Conservation (phyloP, 2,797 vertebrate species). For the Pipistrellus pipistrellus region DNA sequence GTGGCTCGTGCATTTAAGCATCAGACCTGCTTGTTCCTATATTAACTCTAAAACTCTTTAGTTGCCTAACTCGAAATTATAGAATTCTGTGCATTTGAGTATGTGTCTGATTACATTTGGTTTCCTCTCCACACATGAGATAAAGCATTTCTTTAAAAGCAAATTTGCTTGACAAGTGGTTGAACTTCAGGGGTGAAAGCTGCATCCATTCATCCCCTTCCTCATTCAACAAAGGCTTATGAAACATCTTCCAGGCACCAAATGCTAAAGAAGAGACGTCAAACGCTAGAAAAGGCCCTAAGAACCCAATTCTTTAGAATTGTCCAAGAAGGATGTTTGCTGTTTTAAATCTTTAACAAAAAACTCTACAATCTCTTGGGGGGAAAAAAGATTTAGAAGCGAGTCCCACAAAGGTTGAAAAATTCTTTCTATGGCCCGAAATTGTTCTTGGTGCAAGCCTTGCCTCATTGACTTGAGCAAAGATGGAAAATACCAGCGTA, state of each 20-base stretch:
- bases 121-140: constrained; percentile 33
- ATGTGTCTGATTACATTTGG: constrained; percentile 34
- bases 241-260: background rate
- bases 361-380: constrained; percentile 21
- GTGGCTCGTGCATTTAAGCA: constrained; percentile 71
- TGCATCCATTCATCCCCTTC: constrained; percentile 2
- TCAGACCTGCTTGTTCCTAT: constrained; percentile 66
- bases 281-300: background rate
- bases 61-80: constrained; percentile 53
- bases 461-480: background rate
- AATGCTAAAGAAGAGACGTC: background rate
- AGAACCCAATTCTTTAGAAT: constrained; percentile 9
- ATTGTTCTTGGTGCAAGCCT: constrained; percentile 37
- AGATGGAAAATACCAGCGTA: background rate
- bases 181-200: constrained; percentile 30
- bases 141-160: constrained; percentile 56
- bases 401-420: constrained; percentile 1
- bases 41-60: constrained; percentile 70
- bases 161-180: constrained; percentile 20
- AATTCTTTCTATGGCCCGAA: background rate
- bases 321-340: background rate
- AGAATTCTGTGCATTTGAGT: constrained; percentile 53
- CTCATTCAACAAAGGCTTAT: constrained; percentile 49
- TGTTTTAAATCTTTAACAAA: constrained; percentile 58
- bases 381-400: background rate